These are phyloP conservation scores for Platyscapa corneri DNA, from an alignment of 1,140 invertebrate genomes.

Conservation along the genomic window DNA sequence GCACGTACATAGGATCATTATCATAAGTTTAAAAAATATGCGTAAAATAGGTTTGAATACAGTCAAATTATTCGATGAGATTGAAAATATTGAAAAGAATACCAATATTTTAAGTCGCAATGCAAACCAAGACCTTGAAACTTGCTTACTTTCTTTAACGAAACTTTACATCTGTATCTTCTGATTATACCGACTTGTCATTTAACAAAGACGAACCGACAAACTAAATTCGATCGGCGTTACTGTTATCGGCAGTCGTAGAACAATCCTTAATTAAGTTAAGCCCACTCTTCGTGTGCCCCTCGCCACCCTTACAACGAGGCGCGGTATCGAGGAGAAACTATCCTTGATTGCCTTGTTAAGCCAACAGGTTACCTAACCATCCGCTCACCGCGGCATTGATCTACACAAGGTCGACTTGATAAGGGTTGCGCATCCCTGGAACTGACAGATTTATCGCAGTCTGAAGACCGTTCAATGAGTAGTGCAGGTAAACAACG, in stretches of 20 bases:
- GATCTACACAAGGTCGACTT: conserved; percentile 60
- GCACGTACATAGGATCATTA: too few relatives aligned
- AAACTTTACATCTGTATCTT: not conserved
- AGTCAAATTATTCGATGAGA: too few relatives aligned
- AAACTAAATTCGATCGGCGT: conserved; percentile 50
- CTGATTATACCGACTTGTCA: conserved; percentile 31
- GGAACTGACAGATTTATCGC: conserved; percentile 62
- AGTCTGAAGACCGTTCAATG: conserved; percentile 11
- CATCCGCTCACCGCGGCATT: conserved; percentile 56
- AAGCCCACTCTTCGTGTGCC: conserved; percentile 49
- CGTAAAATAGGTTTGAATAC: too few relatives aligned
- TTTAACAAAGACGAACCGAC: conserved; percentile 15
- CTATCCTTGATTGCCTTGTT: conserved; percentile 68
- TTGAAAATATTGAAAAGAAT: too few relatives aligned
- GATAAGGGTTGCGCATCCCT: conserved; percentile 61
- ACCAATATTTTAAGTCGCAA: too few relatives aligned
- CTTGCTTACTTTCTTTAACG: not conserved
- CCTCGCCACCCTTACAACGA: not conserved
- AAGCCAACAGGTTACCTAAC: conserved; percentile 63
- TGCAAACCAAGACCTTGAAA: too few relatives aligned
- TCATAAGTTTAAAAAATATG: too few relatives aligned
- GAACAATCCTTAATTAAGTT: conserved; percentile 69
- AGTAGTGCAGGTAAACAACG: conserved; percentile 25
- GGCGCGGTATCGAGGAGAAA: conserved; percentile 59
- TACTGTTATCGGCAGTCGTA: conserved; percentile 62